Conservation (phyloP, 2,113 vertebrate genomes). For the Sorex araneus region DNA sequence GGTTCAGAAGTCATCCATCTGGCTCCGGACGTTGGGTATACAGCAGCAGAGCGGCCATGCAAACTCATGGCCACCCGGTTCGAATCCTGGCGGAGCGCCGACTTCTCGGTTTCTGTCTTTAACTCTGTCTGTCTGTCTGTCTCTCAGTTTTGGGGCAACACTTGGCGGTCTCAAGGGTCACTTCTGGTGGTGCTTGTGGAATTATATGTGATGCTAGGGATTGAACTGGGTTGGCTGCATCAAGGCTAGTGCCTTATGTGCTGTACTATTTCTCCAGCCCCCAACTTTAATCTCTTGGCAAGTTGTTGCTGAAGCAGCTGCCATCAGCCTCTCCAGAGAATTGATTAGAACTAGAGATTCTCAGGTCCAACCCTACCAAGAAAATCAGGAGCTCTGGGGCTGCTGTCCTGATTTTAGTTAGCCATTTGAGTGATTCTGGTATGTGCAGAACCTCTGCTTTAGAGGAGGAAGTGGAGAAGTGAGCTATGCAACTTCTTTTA, state of each 20-base stretch:
- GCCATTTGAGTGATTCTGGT: neutral
- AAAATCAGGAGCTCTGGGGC: neutral
- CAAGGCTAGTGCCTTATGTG: too few relatives aligned
- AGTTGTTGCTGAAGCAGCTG: neutral
- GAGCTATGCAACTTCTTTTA: neutral
- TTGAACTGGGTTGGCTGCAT: too few relatives aligned
- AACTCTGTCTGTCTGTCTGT: neutral
- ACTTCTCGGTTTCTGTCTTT: too few relatives aligned
- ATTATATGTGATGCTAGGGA: too few relatives aligned
- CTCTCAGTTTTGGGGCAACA: neutral
- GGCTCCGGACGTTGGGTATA: too few relatives aligned
- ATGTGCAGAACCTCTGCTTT: neutral
- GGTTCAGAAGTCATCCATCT: too few relatives aligned
- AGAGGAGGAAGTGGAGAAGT: neutral
- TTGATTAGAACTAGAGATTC: neutral
- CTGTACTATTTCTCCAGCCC: too few relatives aligned
- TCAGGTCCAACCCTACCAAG: neutral
- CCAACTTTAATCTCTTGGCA: neutral
- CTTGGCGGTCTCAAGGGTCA: too few relatives aligned
- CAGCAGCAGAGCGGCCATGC: too few relatives aligned
- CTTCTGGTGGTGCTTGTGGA: too few relatives aligned
- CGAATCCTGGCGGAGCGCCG: too few relatives aligned
- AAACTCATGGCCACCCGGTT: too few relatives aligned
- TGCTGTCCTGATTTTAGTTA: neutral
- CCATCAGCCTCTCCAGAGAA: neutral